Evolutionary conservation across 2,113 vertebrate species (phyloP), one percentile per base, ranked within the genome.

Genomic region (Brachirus orientalis): DNA sequence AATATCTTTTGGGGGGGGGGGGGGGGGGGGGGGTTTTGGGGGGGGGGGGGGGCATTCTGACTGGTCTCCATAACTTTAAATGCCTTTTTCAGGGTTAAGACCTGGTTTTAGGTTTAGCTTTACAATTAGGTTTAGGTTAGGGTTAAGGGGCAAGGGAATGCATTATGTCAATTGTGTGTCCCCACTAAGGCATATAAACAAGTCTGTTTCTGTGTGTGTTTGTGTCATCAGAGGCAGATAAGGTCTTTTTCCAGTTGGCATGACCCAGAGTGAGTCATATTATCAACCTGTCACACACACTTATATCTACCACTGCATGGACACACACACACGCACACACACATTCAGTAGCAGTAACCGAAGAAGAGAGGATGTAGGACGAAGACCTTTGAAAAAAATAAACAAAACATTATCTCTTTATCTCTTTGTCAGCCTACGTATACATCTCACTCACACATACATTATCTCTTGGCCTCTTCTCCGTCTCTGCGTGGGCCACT

Each of bases 251-350:
- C 61, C 60, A 77, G 70, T 75, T 69, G 72, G 55, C 60, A 64
- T 45, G 56, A 79, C 69, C 80, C 60, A 75, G 68, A 85, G 69
- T 84, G 77, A 90, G 82, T 75, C 78, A 86, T 76, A 93, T 93
- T 93, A 92, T 90, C 89, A 80, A 72, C 79, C 69, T 92, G 89
- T 93, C 92, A 92, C 58, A 87, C 86, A 75, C 63, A 59, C 60
- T 90, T 63, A 77, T 64, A 60, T 77, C 79, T 66, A 65, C 63
- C 41, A 17, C 12, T 43, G 55, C n/a, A 56, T 67, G 50, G 33
- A 63, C 72, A 57, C 45, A 37, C 35, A 56, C 37, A 68, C 56
- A 44, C 7, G 20, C 36, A 7, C 13, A 43, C 18, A 40, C 17
- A 40, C 17, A 2, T 11, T 36, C 28, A 28, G 28, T 28, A 28